These are phyloP conservation scores for Enteromius afrohamiltoni DNA, from an alignment of 2,797 vertebrate species.

Conservation along the genomic window DNA sequence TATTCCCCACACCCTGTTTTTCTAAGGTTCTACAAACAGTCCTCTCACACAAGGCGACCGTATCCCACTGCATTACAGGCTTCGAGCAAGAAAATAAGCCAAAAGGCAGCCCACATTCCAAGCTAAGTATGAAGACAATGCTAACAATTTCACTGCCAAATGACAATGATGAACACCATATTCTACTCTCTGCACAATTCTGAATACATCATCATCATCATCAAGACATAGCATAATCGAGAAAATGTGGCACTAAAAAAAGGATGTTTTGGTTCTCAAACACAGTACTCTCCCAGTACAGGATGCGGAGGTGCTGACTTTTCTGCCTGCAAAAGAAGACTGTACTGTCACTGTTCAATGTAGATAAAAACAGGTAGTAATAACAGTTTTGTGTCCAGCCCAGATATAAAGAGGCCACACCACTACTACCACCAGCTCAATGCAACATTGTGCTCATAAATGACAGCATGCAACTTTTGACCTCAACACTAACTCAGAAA, in stretches of 20 bases:
- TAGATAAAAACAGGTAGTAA: background rate
- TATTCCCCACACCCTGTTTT: constrained; percentile 47
- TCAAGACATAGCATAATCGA: background rate
- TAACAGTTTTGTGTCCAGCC: constrained; percentile 7
- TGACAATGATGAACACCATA: background rate
- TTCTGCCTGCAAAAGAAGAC: background rate
- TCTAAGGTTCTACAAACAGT: constrained; percentile 29
- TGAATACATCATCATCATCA: background rate
- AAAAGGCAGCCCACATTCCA: constrained; percentile 43
- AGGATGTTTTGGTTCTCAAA: background rate
- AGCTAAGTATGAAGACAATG: constrained; percentile 27
- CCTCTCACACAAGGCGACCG: constrained; percentile 23
- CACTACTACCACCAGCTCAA: constrained; percentile 1
- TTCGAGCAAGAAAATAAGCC: constrained; percentile 46
- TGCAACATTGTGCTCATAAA: constrained; percentile 8
- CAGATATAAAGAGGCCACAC: background rate
- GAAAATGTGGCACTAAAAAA: background rate
- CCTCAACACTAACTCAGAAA: constrained; percentile 7
- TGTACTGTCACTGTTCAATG: background rate
- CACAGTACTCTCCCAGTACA: background rate
- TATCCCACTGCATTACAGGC: constrained; percentile 30
- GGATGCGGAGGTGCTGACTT: background rate
- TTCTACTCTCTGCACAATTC: background rate
- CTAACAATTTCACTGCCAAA: constrained; percentile 29
- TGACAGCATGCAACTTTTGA: constrained; percentile 14